Percentiles rank a stretch among this genome's conserved stretches.
These are phyloP conservation scores for Synanceia verrucosa DNA, from an alignment of 2,797 vertebrate genomes.

Conservation along the genomic window DNA sequence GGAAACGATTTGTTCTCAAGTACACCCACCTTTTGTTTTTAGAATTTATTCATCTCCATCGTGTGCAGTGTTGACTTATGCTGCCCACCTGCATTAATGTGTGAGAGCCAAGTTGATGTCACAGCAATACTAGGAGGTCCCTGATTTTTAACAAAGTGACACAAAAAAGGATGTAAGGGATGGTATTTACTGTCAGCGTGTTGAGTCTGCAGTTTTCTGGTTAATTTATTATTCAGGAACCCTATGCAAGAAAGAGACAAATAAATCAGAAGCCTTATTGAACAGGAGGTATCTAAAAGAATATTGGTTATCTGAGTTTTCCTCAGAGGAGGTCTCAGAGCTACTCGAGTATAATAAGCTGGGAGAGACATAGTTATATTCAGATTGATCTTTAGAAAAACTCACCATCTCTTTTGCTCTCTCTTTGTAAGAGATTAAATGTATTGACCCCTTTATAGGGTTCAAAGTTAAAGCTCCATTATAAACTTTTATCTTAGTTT, in stretches of 20 bases:
- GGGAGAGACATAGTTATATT: conserved; percentile 24
- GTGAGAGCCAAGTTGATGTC: conserved; percentile 22
- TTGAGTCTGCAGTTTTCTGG: conserved; percentile 3
- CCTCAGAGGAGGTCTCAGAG: conserved; percentile 24
- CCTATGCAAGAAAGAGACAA: conserved; percentile 71
- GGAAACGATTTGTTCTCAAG: conserved; percentile 13
- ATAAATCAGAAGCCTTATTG: conserved; percentile 61
- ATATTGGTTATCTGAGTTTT: conserved; percentile 32
- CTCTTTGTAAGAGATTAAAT: conserved; percentile 83
- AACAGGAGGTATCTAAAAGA: conserved; percentile 28
- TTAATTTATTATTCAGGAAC: conserved; percentile 45
- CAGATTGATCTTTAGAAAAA: conserved; percentile 41
- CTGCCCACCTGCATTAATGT: conserved; percentile 3
- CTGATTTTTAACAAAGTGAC: conserved; percentile 4
- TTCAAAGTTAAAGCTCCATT: conserved; percentile 54
- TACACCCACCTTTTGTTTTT: background rate
- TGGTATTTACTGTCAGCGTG: background rate
- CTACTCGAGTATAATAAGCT: conserved; percentile 25
- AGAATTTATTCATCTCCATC: background rate
- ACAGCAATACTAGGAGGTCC: conserved; percentile 59
- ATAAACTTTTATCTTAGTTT: conserved; percentile 44
- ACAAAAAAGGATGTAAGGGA: background rate
- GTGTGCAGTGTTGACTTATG: background rate
- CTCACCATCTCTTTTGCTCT: conserved; percentile 42
- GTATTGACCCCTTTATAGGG: conserved; percentile 73